These are phyloP conservation scores for Rhombomys opimus DNA, from an alignment of 2,113 vertebrate species.

Conservation along the genomic window DNA sequence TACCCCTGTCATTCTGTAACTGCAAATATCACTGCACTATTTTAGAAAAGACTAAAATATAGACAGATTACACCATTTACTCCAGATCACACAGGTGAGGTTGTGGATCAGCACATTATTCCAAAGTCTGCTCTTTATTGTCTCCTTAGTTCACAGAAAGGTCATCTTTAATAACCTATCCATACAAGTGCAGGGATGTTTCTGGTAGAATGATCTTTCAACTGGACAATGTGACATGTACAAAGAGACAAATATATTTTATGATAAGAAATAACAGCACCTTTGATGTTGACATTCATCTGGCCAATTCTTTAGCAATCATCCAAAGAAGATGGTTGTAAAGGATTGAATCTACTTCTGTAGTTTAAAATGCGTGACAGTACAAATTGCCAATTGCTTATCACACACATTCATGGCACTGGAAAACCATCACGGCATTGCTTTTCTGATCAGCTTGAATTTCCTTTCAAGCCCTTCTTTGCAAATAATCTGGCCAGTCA, in stretches of 20 bases:
- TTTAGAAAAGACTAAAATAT: slow-evolving; percentile 8
- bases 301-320: slow-evolving; percentile 3
- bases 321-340: slow-evolving; percentile 9
- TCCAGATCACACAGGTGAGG: neutral
- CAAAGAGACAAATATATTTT: slow-evolving; percentile 26
- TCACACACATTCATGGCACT: neutral
- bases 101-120: neutral
- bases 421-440: neutral
- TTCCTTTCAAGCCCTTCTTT: slow-evolving; percentile 20
- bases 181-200: neutral
- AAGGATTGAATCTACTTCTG: neutral
- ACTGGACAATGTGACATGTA: neutral
- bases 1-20: neutral
- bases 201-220: neutral
- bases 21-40: neutral
- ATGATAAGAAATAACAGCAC: neutral
- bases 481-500: neutral
- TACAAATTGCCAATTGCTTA: neutral
- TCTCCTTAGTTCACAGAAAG: neutral
- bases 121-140: neutral
- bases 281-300: neutral
- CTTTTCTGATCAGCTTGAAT: slow-evolving; percentile 20
- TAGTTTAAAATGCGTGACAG: neutral
- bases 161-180: slow-evolving; percentile 9
- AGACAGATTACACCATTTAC: neutral